Evolutionary conservation across 2,113 vertebrate species (phyloP), one percentile per base, ranked within the genome.

Genomic region (Ginglymostoma cirratum): DNA sequence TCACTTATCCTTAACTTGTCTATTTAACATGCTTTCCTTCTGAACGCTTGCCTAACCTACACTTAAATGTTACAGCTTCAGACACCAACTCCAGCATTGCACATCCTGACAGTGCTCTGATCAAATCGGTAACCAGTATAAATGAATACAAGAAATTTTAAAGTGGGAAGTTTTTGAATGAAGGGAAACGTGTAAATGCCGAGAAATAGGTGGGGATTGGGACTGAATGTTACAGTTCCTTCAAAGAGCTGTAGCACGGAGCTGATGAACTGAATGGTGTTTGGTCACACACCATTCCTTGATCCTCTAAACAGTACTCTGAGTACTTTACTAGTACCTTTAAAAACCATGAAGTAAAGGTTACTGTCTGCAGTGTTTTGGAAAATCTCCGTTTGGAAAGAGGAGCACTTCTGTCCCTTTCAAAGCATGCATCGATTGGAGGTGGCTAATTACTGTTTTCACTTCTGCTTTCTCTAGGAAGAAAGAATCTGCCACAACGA

Each of bases 401-500:
- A 19, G 7, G 27, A 24, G 12, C 17, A 55, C 5, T 19, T 42
- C n/a, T 83, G n/a, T 78, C 55, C 7, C 30, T 96, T 52, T 69
- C 30, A n/a, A 38, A 30, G 30, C 24, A 45, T 2, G 1, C 8
- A 83, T 72, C 7, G 52, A 17, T 6, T 85, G 76, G 67, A n/a
- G 42, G 38, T 87, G 76, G 17, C 21, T 67, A 69, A 67, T 89
- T 3, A 10, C 48, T 55, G 34, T 30, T 61, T 89, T 96, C 66
- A 1, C 52, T 7, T 96, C 94, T 96, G 30, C 96, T 96, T 87
- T 96, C 97, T 98, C 85, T 96, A 99, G 99, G 98, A 99, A 99
- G 98, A 99, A 99, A 97, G 99, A 99, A 96, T 98, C 98, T 96
- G 98, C 98, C 61, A 98, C 99, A 34, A 99, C 98, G 96, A 99